A percentile compares a stretch with the other conserved stretches of the same genome.
Conservation (phyloP, 53 echinoderm and acorn worm genomes). For the Arbacia lixula region DNA sequence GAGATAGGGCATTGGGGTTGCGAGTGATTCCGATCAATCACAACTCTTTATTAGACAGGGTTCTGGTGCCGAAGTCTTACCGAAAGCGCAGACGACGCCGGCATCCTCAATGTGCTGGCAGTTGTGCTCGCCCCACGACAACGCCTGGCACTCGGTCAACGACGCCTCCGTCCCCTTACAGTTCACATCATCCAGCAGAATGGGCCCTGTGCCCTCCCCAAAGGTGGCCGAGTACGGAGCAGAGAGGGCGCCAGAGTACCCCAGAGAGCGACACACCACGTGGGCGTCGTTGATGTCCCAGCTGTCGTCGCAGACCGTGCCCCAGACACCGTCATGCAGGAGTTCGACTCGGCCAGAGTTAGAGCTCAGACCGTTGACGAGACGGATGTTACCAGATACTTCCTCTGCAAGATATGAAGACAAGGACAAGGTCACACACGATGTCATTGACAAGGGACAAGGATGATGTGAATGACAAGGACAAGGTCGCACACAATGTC, state of each 20-base stretch:
- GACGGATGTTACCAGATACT: no score
- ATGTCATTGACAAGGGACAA: no score
- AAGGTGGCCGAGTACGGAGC: conserved; percentile 9
- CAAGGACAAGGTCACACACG: no score
- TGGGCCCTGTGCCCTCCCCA: conserved; percentile 27
- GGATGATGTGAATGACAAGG: no score
- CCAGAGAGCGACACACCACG: conserved; percentile 21
- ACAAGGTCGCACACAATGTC: no score
- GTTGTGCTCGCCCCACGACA: not conserved
- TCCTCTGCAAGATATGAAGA: no score
- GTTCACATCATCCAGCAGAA: conserved; percentile 37
- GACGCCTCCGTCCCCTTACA: conserved; percentile 35
- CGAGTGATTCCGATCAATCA: no score
- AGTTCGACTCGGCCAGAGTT: conserved; percentile 33
- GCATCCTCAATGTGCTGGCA: conserved; percentile 32
- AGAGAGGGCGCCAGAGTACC: not conserved
- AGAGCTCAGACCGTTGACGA: no score
- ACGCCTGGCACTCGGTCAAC: conserved; percentile 5
- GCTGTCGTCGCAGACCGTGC: conserved; percentile 35
- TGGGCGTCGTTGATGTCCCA: conserved; percentile 41
- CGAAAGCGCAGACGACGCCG: not conserved
- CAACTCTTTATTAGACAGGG: no score
- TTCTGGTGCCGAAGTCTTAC: no score
- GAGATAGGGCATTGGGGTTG: no score
- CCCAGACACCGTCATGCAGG: conserved; percentile 14